Evolutionary conservation across 2,888 invertebrate species (phyloP).

Genomic region (Drosophila monieri): DNA sequence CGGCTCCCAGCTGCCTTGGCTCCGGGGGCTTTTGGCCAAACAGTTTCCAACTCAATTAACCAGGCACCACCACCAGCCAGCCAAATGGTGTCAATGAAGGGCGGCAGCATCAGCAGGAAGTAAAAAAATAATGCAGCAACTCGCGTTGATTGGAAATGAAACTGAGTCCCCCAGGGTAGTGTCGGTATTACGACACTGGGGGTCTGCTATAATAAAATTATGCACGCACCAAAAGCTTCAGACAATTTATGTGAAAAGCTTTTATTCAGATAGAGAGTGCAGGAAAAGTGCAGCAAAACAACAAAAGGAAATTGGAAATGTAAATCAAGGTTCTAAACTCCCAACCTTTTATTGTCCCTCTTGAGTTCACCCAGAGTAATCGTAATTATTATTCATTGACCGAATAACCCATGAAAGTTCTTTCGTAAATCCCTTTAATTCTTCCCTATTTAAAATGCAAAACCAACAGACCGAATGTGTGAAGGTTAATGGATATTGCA

Average conservation of each 20-base stretch:
- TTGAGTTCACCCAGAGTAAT: background rate
- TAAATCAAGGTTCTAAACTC: conserved; percentile 8
- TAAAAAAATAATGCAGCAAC: conserved; percentile 35
- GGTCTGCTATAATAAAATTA: conserved; percentile 54
- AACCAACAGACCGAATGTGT: background rate
- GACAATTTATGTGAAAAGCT: conserved; percentile 36
- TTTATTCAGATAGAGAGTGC: conserved; percentile 12
- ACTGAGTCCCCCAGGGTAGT: conserved; percentile 23
- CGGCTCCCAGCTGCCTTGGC: conserved; percentile 4
- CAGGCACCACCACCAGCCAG: conserved; percentile 24
- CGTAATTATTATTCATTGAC: conserved; percentile 3
- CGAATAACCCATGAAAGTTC: background rate
- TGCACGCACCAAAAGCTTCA: conserved; percentile 38
- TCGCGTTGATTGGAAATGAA: conserved; percentile 44
- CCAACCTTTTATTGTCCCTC: background rate
- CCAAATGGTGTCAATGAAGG: conserved; percentile 37
- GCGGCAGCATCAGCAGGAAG: conserved; percentile 7
- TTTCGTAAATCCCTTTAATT: background rate
- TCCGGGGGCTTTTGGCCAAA: conserved; percentile 29
- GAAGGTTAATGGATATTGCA: conserved; percentile 20
- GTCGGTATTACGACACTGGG: background rate
- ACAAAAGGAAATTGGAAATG: conserved; percentile 1
- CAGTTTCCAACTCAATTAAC: conserved; percentile 64
- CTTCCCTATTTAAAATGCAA: background rate
- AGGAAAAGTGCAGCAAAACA: conserved; percentile 20